These are phyloP conservation scores for Eurystomus glaucurus DNA, from an alignment of 2,797 vertebrate genomes.

Conservation along the genomic window DNA sequence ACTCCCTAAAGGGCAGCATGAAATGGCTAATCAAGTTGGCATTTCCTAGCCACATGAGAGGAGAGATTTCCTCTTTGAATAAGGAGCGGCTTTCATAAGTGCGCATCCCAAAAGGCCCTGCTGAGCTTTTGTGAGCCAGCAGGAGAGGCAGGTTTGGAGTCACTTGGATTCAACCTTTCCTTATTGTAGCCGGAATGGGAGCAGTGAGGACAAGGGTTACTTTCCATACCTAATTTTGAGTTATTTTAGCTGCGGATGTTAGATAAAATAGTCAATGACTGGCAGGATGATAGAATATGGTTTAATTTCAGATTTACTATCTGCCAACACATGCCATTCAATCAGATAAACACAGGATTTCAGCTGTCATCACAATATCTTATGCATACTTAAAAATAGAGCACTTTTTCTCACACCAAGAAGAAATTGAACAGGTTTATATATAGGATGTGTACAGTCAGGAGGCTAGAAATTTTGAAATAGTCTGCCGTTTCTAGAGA, in stretches of 20 bases:
- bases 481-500: conserved; percentile 39
- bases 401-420: conserved; percentile 57
- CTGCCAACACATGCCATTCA: conserved; percentile 78
- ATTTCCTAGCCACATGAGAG: neutral
- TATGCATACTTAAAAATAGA: conserved; percentile 75
- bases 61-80: conserved; percentile 11
- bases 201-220: neutral
- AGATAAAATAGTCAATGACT: conserved; percentile 66
- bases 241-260: conserved; percentile 29
- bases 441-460: conserved; percentile 40
- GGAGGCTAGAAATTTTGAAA: conserved; percentile 44
- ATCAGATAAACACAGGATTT: conserved; percentile 77
- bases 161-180: neutral
- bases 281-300: conserved; percentile 61
- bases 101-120: neutral
- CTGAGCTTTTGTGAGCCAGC: conserved; percentile 25
- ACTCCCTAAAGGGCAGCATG: neutral
- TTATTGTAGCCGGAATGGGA: neutral
- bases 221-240: conserved; percentile 20
- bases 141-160: neutral
- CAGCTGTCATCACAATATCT: conserved; percentile 75
- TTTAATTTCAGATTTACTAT: conserved; percentile 79
- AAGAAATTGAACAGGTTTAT: conserved; percentile 63
- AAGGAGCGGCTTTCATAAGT: neutral
- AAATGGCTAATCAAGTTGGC: neutral